phyloP scores from a whole-genome alignment of 2,113 vertebrate species.

The Turnix velox region DNA sequence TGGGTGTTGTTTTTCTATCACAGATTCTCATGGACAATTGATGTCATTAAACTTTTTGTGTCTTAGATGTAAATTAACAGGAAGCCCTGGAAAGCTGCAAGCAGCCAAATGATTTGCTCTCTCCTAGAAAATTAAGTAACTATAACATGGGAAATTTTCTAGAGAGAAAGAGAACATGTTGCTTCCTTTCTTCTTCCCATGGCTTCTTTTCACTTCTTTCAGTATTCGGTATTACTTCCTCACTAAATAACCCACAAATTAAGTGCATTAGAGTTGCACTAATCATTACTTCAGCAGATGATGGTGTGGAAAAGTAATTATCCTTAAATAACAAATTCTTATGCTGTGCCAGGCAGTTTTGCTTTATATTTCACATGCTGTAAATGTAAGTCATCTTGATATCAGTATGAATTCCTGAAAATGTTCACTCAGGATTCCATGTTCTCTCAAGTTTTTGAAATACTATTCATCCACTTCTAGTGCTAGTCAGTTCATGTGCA shows the following conservation, averaged over 20 bases:
- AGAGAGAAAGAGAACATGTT: not conserved
- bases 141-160: not conserved
- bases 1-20: not conserved
- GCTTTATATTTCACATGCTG: not conserved
- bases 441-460: not conserved
- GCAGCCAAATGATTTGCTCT: not conserved
- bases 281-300: not conserved
- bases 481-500: not conserved
- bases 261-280: not conserved
- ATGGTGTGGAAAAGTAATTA: not conserved
- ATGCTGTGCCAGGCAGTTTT: fast-evolving
- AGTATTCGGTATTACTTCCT: not conserved
- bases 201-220: not conserved
- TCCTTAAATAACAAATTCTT: not conserved
- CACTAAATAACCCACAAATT: not conserved
- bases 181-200: no score
- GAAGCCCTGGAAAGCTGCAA: not conserved
- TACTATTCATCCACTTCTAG: not conserved
- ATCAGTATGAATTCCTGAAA: not conserved
- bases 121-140: not conserved
- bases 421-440: not conserved
- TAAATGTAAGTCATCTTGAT: not conserved
- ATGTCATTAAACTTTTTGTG: not conserved
- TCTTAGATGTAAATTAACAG: not conserved
- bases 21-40: not conserved